These are phyloP conservation scores for Dastarcus helophoroides DNA, from an alignment of 2,888 invertebrate species.

Conservation along the genomic window DNA sequence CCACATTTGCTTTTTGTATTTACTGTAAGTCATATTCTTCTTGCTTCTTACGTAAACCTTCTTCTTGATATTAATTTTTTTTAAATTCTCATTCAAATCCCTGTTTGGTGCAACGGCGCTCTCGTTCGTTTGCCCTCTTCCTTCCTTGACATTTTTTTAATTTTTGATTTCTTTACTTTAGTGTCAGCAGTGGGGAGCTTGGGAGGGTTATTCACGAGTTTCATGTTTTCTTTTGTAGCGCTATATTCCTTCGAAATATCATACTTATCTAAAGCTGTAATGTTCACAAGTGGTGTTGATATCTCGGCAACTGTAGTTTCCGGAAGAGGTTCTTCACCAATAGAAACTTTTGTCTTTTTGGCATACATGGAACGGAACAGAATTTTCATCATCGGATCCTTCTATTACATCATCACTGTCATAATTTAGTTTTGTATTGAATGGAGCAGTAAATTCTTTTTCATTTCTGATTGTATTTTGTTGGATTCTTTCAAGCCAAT, in stretches of 20 bases:
- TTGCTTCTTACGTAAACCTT: slow-evolving; percentile 76
- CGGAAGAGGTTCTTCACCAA: neutral
- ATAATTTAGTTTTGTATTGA: slow-evolving; percentile 25
- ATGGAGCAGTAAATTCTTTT: slow-evolving; percentile 1
- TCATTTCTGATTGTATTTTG: slow-evolving; percentile 14
- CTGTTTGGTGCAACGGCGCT: no score
- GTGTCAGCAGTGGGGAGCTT: no score
- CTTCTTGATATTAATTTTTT: slow-evolving; percentile 78
- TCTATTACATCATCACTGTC: slow-evolving; percentile 55
- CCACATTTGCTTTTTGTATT: slow-evolving; percentile 73
- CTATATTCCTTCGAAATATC: no score
- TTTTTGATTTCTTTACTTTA: no score
- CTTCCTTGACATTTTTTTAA: neutral
- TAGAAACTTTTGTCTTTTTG: slow-evolving; percentile 21
- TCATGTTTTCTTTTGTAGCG: no score
- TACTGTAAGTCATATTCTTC: slow-evolving; percentile 61
- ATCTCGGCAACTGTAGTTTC: slow-evolving; percentile 5
- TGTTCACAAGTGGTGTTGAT: slow-evolving; percentile 1
- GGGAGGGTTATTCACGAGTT: no score
- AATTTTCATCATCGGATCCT: slow-evolving; percentile 31
- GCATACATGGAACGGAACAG: slow-evolving; percentile 18
- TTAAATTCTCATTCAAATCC: slow-evolving; percentile 76
- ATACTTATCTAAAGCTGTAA: no score
- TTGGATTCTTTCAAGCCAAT: slow-evolving; percentile 46
- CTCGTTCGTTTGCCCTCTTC: neutral